Evolutionary conservation across 2,888 invertebrate genomes (phyloP).

Genomic region (Halictus quadricinctus): DNA sequence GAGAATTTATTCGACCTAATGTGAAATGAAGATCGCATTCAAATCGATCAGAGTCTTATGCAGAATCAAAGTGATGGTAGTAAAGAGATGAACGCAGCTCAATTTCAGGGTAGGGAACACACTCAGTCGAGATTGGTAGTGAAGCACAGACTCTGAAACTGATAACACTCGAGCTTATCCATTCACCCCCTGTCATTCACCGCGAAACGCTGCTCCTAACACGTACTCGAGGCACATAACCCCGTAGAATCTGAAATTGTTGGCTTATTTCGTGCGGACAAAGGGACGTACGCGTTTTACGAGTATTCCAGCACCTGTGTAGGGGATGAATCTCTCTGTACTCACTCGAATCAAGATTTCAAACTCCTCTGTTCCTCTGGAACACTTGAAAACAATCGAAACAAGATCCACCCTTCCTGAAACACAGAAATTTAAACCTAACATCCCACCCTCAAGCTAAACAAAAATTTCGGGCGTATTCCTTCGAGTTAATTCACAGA

Average conservation of each 20-base stretch:
- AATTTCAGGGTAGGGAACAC: neutral
- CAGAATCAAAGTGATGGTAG: too few relatives aligned
- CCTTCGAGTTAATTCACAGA: neutral
- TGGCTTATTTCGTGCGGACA: neutral
- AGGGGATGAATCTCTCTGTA: neutral
- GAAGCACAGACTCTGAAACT: neutral
- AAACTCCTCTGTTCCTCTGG: neutral
- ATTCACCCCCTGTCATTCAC: slow-evolving; percentile 1
- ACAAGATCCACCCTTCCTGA: neutral
- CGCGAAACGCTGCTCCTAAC: neutral
- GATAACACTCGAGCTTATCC: neutral
- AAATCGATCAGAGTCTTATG: neutral
- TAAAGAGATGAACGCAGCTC: neutral
- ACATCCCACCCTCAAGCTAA: neutral
- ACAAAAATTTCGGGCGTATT: neutral
- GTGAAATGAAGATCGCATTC: neutral
- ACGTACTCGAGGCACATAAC: neutral
- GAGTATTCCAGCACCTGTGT: neutral
- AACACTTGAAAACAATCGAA: too few relatives aligned
- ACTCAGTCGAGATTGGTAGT: neutral
- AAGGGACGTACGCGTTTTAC: neutral
- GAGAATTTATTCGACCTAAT: neutral
- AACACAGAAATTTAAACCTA: neutral
- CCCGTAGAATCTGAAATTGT: neutral
- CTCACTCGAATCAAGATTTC: neutral